A percentile compares a stretch with the other conserved stretches of the same genome.
phyloP scores from a whole-genome alignment of 2,888 invertebrate species.

The Caenorhabditis zanzibari region DNA sequence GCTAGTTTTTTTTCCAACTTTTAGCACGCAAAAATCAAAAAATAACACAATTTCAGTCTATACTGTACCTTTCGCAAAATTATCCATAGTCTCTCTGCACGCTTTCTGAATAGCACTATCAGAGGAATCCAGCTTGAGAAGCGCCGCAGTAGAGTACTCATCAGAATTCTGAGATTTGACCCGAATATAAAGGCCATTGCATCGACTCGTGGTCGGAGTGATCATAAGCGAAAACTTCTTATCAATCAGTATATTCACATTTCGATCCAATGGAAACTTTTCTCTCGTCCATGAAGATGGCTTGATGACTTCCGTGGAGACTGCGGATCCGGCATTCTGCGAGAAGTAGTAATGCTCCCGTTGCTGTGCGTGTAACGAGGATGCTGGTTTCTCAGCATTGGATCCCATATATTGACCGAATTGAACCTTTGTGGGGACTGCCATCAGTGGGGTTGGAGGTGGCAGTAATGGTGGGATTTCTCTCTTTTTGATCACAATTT shows the following conservation, averaged over 20 bases:
- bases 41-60: too few relatives aligned
- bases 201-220: slow-evolving; percentile 22
- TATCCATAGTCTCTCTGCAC: slow-evolving; percentile 35
- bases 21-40: too few relatives aligned
- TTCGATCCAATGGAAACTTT: slow-evolving; percentile 39
- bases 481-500: too few relatives aligned
- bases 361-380: not conserved
- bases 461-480: too few relatives aligned
- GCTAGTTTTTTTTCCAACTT: too few relatives aligned
- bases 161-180: slow-evolving; percentile 42
- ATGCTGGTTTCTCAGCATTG: too few relatives aligned
- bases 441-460: too few relatives aligned
- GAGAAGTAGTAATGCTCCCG: slow-evolving; percentile 34
- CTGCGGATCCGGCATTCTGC: slow-evolving; percentile 20
- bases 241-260: slow-evolving; percentile 24
- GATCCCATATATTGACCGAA: too few relatives aligned
- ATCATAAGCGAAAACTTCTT: slow-evolving; percentile 27
- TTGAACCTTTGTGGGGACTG: too few relatives aligned
- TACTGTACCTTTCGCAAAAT: slow-evolving; percentile 14
- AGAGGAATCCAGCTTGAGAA: slow-evolving; percentile 8
- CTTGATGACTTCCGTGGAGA: slow-evolving; percentile 25
- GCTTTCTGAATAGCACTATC: slow-evolving; percentile 36
- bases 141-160: slow-evolving; percentile 12
- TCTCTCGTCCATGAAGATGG: slow-evolving; percentile 9
- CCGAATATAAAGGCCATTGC: slow-evolving; percentile 29